Evolutionary conservation across 2,888 invertebrate species (phyloP), one percentile per base, ranked within the genome.

Genomic region (Entomobrya multifasciata): DNA sequence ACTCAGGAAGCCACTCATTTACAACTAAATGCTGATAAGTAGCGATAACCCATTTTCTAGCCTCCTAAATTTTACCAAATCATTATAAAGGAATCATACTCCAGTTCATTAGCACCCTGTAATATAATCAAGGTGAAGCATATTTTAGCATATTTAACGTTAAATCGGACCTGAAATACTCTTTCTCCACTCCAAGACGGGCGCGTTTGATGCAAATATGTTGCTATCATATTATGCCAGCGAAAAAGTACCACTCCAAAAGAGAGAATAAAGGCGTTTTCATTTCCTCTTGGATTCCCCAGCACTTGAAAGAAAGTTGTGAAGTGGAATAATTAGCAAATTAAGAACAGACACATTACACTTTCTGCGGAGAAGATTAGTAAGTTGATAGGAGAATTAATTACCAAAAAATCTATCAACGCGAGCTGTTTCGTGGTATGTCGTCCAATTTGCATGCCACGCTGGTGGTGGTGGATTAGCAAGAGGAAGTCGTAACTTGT

Each of bases 401-500:
- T 10, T 92, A 94, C 94, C 93, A 91, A 94, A 94, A 92, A 94
- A 94, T 92, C 94, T 92, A 0, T 92, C 92, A 5, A 94, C 94
- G 30, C 92, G 92, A 5, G 92, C 92, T 0, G 93, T 93, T 90
- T 93, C 92, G 89, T 93, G 93, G 1, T 90, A 87, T 25, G 91
- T 81, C 13, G 92, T 92, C 89, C 92, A 93, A 11, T 90, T 80
- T 0, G 91, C 82, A 90, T 94, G 94, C 88, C 93, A 92, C 72
- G 93, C 92, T 0, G 94, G 94, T 2, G 94, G 94, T 8, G 94
- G 94, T 22, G 94, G 94, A 92, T 94, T 95, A 6, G 94, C 94
- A 92, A 94, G 93, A 1, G 94, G 94, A 41, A 95, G 92, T 60
- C 94, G 91, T 36, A 93, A 92, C 0, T 91, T 92, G 91, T 95